Evolutionary conservation across 1,140 invertebrate species (phyloP), one percentile per base, ranked within the genome.

Genomic region (Lasioglossum albipes): DNA sequence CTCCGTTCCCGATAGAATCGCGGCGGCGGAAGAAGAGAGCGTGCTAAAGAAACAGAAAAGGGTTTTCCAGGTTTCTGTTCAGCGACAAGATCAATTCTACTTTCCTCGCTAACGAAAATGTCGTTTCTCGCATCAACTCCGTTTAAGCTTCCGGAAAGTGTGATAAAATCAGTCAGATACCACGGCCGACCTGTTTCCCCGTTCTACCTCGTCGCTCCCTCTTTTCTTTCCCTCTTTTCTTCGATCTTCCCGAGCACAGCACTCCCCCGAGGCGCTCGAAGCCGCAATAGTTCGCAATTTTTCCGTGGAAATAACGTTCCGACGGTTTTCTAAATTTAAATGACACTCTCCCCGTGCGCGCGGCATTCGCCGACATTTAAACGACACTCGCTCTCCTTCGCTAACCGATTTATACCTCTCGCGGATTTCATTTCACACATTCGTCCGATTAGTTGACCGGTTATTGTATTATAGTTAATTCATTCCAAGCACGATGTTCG

Each of bases 271-370:
- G 49, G 31, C 74, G 73, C 20, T 42, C 16, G 59, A 49, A 45
- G 67, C 70, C 67, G 67, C 83, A 84, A 84, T 84, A 84, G 84
- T 84, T 84, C 79, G 83, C 83, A 84, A 80, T 84, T 84, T 84
- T 75, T 79, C 66, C 68, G 52, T 72, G 59, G 64, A 67, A 79
- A 79, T 76, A 84, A 84, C 81, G 82, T 82, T 83, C 42, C 65
- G n/a, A n/a, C 54, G 73, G 75, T 84, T 84, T 79, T 75, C 62
- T 59, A 72, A 82, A 83, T 75, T 76, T 75, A 64, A 67, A 84
- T 77, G 81, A 83, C 71, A 64, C 57, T 77, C 41, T 64, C 67
- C 67, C 4, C n/a, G 65, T 2, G 42, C 27, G 42, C 2, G 22
- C 49, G 22, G 42, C 12, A 36, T 9, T 66, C 42, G 7, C 42